Evolutionary conservation across 2,113 vertebrate genomes (phyloP), one percentile per base, ranked within the genome.

Genomic region (Chloropsis cyanopogon): DNA sequence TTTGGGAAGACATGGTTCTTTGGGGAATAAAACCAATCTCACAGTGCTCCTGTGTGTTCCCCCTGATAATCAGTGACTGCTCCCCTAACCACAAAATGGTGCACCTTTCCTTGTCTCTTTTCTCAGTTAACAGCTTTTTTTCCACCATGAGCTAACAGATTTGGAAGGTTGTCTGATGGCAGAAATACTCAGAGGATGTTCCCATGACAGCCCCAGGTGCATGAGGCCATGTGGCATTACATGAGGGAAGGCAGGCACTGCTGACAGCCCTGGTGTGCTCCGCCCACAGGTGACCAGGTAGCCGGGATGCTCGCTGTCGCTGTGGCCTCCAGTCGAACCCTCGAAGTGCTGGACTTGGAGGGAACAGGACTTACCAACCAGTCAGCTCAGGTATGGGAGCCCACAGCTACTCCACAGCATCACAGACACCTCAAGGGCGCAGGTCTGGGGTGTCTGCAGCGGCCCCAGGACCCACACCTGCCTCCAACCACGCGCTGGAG

Each of bases 291-390:
- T 94, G 99, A 99, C 96, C 99, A 99, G 65, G 99, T 99, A 14
- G 99, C 99, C 3, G 99, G 98, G 86, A 99, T 99, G 99, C 97
- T 99, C 23, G 98, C 99, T 0, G 99, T 99, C 1, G 98, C 99
- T 25, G 99, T 99, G 97, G 99, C 99, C 20, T 99, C 99, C 56
- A 99, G 99, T 88, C 98, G 99, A 80, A 99, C 99, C 42, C 97
- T 99, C 7, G 99, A 99, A 95, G 99, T 99, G 64, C 97, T 99
- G 96, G 99, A 99, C 93, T 97, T 99, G 97, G 99, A 99, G 88
- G 99, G 99, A 94, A 99, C 99, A 4, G 99, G 99, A 81, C 98
- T 99, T 68, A 99, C 98, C 76, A 99, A 99, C 97, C 99, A 99
- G 82, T 99, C 99, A 52, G 99, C 99, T 79, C 99, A 99, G 99